A percentile compares a stretch with the other conserved stretches of the same genome.
Conservation (phyloP, 2,797 vertebrate genomes). For the Oreortyx pictus region DNA sequence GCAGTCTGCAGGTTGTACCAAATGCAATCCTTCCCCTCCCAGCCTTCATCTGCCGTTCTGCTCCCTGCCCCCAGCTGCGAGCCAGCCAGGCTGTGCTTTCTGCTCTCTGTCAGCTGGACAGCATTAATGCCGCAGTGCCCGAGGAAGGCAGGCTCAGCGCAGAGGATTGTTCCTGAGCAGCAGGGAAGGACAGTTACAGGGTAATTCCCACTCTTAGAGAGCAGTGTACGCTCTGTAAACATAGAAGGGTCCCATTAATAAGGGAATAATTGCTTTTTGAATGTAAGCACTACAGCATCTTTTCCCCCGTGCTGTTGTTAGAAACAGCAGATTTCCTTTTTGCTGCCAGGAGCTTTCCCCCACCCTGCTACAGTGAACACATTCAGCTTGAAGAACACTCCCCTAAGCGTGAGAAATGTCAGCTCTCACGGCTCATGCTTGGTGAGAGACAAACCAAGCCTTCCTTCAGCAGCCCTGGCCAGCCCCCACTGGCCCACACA, state of each 20-base stretch:
- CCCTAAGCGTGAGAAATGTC: not conserved
- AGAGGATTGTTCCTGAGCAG: conserved; percentile 16
- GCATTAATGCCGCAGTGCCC: not conserved
- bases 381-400: not conserved
- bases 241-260: not conserved
- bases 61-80: not conserved
- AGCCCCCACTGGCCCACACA: not conserved
- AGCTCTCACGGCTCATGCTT: not conserved
- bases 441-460: not conserved
- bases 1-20: not conserved
- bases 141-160: not conserved
- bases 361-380: not conserved
- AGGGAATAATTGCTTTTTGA: not conserved
- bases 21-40: not conserved
- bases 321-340: not conserved
- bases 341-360: not conserved
- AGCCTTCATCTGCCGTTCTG: not conserved
- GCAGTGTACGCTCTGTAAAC: not conserved
- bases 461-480: not conserved
- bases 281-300: not conserved
- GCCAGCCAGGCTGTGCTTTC: not conserved
- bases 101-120: not conserved
- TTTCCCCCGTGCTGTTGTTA: not conserved
- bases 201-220: conserved; percentile 19
- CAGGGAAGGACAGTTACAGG: conserved; percentile 24